These are phyloP conservation scores for Odontamblyopus lacepedii DNA, from an alignment of 2,797 vertebrate species.

Conservation along the genomic window DNA sequence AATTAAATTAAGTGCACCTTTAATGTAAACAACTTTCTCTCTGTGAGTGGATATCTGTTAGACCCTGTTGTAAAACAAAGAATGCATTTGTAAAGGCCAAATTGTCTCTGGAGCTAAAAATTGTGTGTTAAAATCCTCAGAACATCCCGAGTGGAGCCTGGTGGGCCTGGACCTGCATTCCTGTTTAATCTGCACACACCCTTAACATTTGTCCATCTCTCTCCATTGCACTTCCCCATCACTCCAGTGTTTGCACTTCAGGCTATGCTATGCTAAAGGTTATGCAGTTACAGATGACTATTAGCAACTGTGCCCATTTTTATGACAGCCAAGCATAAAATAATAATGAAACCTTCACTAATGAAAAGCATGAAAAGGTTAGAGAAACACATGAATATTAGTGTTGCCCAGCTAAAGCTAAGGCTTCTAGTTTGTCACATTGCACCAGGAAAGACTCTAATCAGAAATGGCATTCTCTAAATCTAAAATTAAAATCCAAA, in stretches of 20 bases:
- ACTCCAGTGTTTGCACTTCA: conserved; percentile 6
- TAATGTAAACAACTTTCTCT: neutral
- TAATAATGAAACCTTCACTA: no score
- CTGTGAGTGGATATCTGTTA: conserved; percentile 26
- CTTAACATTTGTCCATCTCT: conserved; percentile 64
- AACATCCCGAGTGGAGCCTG: conserved; percentile 48
- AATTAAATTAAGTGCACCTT: no score
- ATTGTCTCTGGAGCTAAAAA: conserved; percentile 55
- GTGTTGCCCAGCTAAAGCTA: neutral
- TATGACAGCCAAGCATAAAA: no score
- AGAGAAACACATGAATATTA: no score
- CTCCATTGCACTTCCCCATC: conserved; percentile 27
- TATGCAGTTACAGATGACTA: neutral
- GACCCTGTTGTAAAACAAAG: neutral
- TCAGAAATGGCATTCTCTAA: no score
- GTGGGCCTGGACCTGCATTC: conserved; percentile 56
- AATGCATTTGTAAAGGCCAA: conserved; percentile 23
- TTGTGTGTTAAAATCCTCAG: conserved; percentile 52
- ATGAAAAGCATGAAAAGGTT: no score
- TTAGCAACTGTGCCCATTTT: no score
- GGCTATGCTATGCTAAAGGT: conserved; percentile 3
- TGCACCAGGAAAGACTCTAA: neutral
- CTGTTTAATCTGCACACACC: conserved; percentile 65
- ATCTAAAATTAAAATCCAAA: no score
- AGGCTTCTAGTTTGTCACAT: neutral